phyloP scores from a whole-genome alignment of 2,888 invertebrate genomes.

The Hyppa rectilinea region DNA sequence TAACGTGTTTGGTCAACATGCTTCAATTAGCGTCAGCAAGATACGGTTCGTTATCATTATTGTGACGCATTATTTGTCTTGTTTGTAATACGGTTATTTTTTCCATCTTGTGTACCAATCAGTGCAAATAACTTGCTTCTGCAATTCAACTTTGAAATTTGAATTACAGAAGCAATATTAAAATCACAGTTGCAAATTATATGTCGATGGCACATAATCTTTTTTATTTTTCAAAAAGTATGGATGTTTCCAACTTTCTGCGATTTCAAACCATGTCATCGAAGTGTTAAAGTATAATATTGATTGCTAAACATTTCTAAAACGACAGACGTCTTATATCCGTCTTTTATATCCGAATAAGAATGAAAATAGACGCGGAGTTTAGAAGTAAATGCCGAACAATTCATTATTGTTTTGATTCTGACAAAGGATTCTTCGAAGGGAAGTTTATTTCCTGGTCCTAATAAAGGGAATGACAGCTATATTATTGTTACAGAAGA shows the following conservation, averaged over 20 bases:
- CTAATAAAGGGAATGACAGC: slow-evolving; percentile 33
- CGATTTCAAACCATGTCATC: not conserved
- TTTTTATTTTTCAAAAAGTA: not conserved
- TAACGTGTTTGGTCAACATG: slow-evolving; percentile 5
- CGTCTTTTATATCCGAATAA: slow-evolving; percentile 33
- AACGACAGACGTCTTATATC: slow-evolving; percentile 29
- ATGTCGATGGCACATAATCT: too few species aligned
- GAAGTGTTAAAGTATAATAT: slow-evolving; percentile 3
- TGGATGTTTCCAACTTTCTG: not conserved
- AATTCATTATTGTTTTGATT: slow-evolving; percentile 49
- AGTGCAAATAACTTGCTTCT: not conserved
- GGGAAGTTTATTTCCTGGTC: slow-evolving; percentile 40
- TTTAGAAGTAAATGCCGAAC: slow-evolving; percentile 35
- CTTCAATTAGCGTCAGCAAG: slow-evolving; percentile 23
- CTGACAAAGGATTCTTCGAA: slow-evolving; percentile 36
- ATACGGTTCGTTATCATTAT: not conserved
- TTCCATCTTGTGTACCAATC: not conserved
- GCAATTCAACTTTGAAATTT: not conserved
- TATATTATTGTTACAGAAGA: slow-evolving; percentile 37
- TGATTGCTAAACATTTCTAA: slow-evolving; percentile 20
- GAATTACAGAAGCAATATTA: not conserved
- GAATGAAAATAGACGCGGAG: slow-evolving; percentile 33
- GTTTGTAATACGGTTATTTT: not conserved
- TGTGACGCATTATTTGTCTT: not conserved
- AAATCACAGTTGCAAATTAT: not conserved